Evolutionary conservation across 2,797 vertebrate species (phyloP).

Genomic region (Enoplosus armatus): DNA sequence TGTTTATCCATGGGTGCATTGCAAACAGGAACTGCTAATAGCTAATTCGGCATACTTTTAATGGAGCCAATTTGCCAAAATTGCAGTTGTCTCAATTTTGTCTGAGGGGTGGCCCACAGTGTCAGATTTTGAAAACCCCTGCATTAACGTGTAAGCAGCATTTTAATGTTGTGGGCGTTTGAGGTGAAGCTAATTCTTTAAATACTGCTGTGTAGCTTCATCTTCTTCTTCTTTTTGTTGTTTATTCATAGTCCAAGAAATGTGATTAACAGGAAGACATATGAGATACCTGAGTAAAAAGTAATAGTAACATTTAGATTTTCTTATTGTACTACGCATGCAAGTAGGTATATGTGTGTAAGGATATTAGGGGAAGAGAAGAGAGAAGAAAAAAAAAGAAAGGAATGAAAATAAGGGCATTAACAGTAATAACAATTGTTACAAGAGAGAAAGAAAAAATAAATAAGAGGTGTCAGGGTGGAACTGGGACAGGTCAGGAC

Average conservation of each 20-base stretch:
- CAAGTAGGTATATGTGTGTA: neutral
- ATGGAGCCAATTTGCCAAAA: neutral
- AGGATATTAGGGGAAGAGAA: too few relatives aligned
- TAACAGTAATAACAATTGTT: neutral
- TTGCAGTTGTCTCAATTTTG: neutral
- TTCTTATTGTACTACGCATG: neutral
- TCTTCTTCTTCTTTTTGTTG: neutral
- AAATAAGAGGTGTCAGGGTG: neutral
- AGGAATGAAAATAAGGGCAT: neutral
- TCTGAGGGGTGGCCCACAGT: neutral
- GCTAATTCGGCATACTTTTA: neutral
- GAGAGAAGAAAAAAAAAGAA: neutral
- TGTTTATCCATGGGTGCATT: neutral
- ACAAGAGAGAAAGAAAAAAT: neutral
- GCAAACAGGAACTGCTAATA: neutral
- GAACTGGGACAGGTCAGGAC: neutral
- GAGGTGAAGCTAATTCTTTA: neutral
- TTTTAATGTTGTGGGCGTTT: neutral
- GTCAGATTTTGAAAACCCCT: neutral
- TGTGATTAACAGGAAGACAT: neutral
- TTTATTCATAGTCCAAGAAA: neutral
- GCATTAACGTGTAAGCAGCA: neutral
- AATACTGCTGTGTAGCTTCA: neutral
- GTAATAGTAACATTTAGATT: neutral
- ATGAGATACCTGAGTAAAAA: neutral